phyloP scores from a whole-genome alignment of 1,140 invertebrate genomes.

The Epicauta chinensis region DNA sequence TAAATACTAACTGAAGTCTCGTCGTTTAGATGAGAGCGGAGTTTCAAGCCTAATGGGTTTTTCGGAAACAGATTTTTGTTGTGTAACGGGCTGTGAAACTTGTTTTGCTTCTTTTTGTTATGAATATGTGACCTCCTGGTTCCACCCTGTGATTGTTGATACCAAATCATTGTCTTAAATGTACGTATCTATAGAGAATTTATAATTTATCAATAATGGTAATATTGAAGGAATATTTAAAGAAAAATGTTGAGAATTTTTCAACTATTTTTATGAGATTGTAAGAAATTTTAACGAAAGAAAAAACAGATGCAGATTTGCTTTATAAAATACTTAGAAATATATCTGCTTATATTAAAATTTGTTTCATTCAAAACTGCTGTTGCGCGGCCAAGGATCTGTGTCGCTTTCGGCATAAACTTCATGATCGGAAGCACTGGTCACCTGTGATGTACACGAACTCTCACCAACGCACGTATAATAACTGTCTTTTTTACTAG shows the following conservation, averaged over 20 bases:
- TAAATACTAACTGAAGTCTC: no score
- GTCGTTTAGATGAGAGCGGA: no score
- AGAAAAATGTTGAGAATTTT: no score
- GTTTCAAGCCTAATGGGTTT: no score
- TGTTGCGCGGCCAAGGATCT: slow-evolving; percentile 33
- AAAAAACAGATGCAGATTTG: not conserved
- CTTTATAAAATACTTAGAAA: not conserved
- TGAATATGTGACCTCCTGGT: no score
- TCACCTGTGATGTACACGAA: slow-evolving; percentile 31
- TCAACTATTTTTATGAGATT: slow-evolving; percentile 11
- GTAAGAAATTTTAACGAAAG: slow-evolving; percentile 3
- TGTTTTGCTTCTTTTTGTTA: no score
- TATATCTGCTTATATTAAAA: slow-evolving; percentile 2
- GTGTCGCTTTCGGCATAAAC: slow-evolving; percentile 33
- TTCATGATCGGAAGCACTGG: slow-evolving; percentile 32
- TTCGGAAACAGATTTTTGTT: no score
- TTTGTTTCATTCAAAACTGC: slow-evolving; percentile 3
- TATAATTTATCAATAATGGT: no score
- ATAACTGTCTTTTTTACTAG: slow-evolving; percentile 45
- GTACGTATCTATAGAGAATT: no score
- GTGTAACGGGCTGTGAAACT: no score
- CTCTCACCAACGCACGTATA: slow-evolving; percentile 45
- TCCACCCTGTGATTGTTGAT: slow-evolving; percentile 9
- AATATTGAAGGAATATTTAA: no score
- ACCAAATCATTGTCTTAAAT: not conserved